A percentile compares a stretch with the other conserved stretches of the same genome.
Evolutionary conservation across 2,797 vertebrate species (phyloP).

Genomic region (Alcedo atthis): DNA sequence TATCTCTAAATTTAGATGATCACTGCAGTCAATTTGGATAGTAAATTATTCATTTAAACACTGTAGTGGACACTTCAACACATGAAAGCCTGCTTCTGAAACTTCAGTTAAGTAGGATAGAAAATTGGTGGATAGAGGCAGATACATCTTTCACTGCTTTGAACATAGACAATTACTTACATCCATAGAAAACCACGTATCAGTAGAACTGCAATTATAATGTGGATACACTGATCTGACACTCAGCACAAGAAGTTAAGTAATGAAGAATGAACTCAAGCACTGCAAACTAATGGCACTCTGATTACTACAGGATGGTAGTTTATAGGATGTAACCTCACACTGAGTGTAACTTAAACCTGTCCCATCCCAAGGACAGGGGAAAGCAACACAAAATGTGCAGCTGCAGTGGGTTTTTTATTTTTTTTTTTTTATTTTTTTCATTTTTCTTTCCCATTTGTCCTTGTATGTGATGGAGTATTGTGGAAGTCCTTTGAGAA

Average conservation of each 20-base stretch:
- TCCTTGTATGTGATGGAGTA: neutral
- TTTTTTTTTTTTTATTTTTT: neutral
- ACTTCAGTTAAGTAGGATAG: neutral
- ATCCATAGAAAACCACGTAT: neutral
- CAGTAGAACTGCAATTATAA: neutral
- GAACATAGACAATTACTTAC: neutral
- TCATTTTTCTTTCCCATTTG: constrained; percentile 10
- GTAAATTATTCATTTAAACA: constrained; percentile 62
- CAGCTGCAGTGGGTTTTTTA: neutral
- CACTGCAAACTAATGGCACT: neutral
- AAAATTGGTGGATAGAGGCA: neutral
- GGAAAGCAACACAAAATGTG: neutral
- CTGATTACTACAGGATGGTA: neutral
- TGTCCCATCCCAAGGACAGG: neutral
- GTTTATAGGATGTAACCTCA: neutral
- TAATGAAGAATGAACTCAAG: neutral
- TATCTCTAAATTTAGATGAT: constrained; percentile 59
- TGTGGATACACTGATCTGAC: neutral
- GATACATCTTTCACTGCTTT: neutral
- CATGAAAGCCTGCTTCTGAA: constrained; percentile 32
- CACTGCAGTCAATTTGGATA: constrained; percentile 2
- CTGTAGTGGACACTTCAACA: constrained; percentile 35
- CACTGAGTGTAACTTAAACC: neutral
- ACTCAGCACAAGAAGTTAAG: neutral
- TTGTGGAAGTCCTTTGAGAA: constrained; percentile 73